phyloP scores from a whole-genome alignment of 2,113 vertebrate genomes.

The Cebus imitator region DNA sequence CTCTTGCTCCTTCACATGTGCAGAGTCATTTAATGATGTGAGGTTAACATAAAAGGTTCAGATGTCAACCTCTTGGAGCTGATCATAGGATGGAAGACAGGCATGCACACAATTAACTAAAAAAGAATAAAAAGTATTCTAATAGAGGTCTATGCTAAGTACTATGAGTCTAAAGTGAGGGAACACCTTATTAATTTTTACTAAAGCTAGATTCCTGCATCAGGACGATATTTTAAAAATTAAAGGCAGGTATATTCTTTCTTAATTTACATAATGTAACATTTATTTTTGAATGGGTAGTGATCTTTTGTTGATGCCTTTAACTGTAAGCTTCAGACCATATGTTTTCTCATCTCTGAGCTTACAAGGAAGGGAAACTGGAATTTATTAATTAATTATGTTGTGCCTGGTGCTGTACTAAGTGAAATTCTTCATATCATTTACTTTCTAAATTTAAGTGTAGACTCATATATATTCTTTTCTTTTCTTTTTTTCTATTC shows the following conservation, averaged over 20 bases:
- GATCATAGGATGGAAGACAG: background rate
- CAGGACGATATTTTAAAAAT: constrained; percentile 13
- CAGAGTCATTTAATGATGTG: background rate
- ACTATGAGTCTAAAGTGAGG: background rate
- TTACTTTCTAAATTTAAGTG: background rate
- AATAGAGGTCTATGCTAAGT: background rate
- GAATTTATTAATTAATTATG: background rate
- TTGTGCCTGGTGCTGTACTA: background rate
- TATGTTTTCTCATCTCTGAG: background rate
- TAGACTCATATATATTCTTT: too few species aligned
- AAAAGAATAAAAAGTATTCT: background rate
- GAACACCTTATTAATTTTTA: background rate
- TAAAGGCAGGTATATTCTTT: background rate
- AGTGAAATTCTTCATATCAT: background rate
- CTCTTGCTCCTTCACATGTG: background rate
- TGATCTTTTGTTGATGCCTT: background rate
- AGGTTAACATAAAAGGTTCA: background rate
- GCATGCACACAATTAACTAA: background rate
- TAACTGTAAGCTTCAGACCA: background rate
- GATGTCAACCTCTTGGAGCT: background rate
- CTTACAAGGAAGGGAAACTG: background rate
- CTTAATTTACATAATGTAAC: background rate
- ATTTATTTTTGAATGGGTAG: background rate
- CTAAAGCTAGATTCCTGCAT: background rate
- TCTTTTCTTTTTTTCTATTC: too few species aligned